Evolutionary conservation across 1,140 invertebrate species (phyloP).

Genomic region (Tetranychus urticae): DNA sequence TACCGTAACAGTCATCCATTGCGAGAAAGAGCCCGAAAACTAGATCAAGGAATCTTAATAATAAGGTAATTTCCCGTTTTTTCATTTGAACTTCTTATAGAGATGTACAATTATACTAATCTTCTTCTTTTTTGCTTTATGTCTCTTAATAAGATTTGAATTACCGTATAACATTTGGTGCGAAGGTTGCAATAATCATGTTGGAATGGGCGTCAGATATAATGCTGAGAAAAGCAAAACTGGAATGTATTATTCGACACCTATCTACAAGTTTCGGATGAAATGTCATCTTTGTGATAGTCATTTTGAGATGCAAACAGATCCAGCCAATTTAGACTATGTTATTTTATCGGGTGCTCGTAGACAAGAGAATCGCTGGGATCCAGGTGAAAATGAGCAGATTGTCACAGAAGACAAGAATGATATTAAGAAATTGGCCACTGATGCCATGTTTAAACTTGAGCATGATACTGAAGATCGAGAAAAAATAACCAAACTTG

Average conservation of each 20-base stretch:
- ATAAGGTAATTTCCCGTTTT: conserved; percentile 30
- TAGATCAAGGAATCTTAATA: conserved; percentile 85
- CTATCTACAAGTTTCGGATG: conserved; percentile 94
- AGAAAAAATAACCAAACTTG: conserved; percentile 37
- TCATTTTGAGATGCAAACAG: conserved; percentile 95
- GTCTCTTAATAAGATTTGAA: conserved; percentile 49
- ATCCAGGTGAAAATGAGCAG: conserved; percentile 86
- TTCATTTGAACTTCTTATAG: conserved; percentile 12
- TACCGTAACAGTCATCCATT: conserved; percentile 78
- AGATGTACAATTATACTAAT: neutral
- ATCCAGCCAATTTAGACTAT: conserved; percentile 98
- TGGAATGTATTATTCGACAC: conserved; percentile 95
- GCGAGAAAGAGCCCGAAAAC: conserved; percentile 74
- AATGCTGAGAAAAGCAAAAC: conserved; percentile 97
- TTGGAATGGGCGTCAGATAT: conserved; percentile 95
- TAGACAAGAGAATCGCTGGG: conserved; percentile 91
- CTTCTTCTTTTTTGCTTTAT: neutral
- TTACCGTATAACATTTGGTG: conserved; percentile 99
- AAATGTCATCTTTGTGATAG: conserved; percentile 95
- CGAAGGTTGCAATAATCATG: conserved; percentile 87
- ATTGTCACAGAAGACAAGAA: conserved; percentile 46
- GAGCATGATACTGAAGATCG: conserved; percentile 70
- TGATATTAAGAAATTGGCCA: conserved; percentile 55
- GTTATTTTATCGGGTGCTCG: conserved; percentile 77
- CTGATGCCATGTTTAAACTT: conserved; percentile 85